Base-by-base conservation (phyloP, 2,797 vertebrate genomes). In the Fringilla coelebs region DNA sequence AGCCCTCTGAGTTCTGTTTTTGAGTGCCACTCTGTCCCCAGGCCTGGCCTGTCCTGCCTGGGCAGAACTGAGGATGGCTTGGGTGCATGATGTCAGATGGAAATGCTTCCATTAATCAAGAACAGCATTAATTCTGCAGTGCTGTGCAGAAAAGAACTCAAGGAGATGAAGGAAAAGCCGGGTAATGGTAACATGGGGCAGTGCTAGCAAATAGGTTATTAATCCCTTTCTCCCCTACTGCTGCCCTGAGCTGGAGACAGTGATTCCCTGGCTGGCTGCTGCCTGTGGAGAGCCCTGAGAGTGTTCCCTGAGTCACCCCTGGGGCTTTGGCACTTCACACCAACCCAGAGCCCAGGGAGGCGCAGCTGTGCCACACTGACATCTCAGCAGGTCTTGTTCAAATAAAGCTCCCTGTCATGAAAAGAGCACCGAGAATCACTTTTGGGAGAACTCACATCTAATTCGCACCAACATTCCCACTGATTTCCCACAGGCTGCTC, bases 401-500 rank as follows among this genome's bases (percentile, higher is more conserved):
- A 61, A n/a, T 3, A 18, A 18, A 91, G 54, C 66, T 81, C 79
- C 9, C 1, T 28, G 57, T 10, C 36, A 51, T 10, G 26, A 29
- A 26, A 13, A 14, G 36, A 29, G 26, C 58, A 20, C 58, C 20
- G 9, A 36, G 54, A 93, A 48, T 19, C 80, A 41, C 73, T 25
- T 67, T 7, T 7, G 41, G 83, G 62, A 73, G 73, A 83, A 31
- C 1, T 5, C 18, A 31, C 38, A 1, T 13, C 21, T 38, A 55
- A 74, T 65, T 62, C 73, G 40, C 79, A 60, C 1, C 52, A 79
- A 22, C 73, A 43, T 58, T 34, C n/a, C 66, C 71, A 46, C 51
- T 60, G 82, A 38, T 70, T 86, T 84, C 74, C 66, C 88, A 51
- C 41, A 55, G 45, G 75, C 20, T 67, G 83, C 68, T 88, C 87